Evolutionary conservation across 2,113 vertebrate genomes (phyloP), one percentile per base, ranked within the genome.

Genomic region (Globicephala melas): DNA sequence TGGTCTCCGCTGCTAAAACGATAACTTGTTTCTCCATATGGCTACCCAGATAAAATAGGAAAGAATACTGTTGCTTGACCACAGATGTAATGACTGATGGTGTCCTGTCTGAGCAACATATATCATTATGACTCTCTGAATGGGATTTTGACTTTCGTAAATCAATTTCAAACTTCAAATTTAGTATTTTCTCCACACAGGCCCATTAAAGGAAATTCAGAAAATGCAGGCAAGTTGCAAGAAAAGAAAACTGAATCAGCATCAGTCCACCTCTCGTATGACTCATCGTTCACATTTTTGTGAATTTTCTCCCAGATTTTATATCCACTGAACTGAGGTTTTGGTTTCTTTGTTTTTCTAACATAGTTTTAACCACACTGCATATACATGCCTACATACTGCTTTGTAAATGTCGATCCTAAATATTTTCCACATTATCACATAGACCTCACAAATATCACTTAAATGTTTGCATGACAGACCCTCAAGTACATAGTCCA

Each of bases 301-400:
- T 93, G 25, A 85, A 44, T 81, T 93, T 94, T 93, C 73, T 81
- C 47, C 55, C 73, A 60, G 38, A 63, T 93, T 93, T 88, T 82
- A 31, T 81, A 81, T 25, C 58, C 31, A 91, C 41, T n/a, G 17
- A 60, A 58, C 18, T 70, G 15, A 83, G 58, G 81, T 25, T 88
- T 92, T 82, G 33, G 10, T 79, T 90, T 87, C 58, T 93, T 84
- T 84, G 47, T 70, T 91, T 81, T 44, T 55, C 70, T 84, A 67
- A 71, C 6, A 12, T 26, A 91, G 31, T 71, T 76, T 58, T 87
- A 91, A 81, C 11, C 58, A 71, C 41, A 67, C 18, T 58, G 6
- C 62, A 60, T 25, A 15, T 77, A 76, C 38, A 11, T 53, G 41
- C 82, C 58, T 90, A 4, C 55, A n/a, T 36, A 50, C 2, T 91